Conservation (phyloP, 1,140 invertebrate genomes). For the Sinonovacula constricta region DNA sequence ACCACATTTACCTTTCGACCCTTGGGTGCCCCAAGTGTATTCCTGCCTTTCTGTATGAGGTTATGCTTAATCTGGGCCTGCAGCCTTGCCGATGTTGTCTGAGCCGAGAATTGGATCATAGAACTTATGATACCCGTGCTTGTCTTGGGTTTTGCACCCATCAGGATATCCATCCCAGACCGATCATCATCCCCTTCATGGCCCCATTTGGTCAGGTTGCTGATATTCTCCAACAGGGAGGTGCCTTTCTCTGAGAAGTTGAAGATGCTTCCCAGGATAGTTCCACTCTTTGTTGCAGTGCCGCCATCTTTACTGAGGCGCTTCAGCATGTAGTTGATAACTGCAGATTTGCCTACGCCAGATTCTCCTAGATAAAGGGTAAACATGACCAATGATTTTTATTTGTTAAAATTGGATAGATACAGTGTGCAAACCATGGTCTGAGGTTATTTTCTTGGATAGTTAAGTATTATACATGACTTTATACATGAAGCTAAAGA, state of each 20-base stretch:
- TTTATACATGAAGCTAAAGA: too few species aligned
- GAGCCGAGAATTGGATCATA: conserved; percentile 75
- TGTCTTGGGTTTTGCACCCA: conserved; percentile 58
- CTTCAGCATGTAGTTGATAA: conserved; percentile 75
- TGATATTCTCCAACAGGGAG: conserved; percentile 74
- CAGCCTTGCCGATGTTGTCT: conserved; percentile 72
- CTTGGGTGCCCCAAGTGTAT: conserved; percentile 74
- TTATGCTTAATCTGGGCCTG: conserved; percentile 75
- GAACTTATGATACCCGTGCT: conserved; percentile 70
- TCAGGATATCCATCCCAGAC: conserved; percentile 49
- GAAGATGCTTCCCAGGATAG: conserved; percentile 73
- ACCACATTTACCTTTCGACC: conserved; percentile 74
- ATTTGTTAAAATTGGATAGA: not conserved
- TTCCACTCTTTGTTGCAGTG: conserved; percentile 67
- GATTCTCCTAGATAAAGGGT: conserved; percentile 75
- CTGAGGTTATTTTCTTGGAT: too few species aligned
- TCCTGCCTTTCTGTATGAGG: conserved; percentile 77
- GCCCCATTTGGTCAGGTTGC: conserved; percentile 67
- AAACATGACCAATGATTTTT: conserved; percentile 1
- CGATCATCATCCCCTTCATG: conserved; percentile 54
- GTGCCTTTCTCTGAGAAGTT: conserved; percentile 74
- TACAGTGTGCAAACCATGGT: too few species aligned
- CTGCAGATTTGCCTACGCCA: conserved; percentile 77
- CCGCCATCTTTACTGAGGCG: conserved; percentile 73
- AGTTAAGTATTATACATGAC: too few species aligned